These are phyloP conservation scores for Pelecanus crispus DNA, from an alignment of 2,113 vertebrate species.

Conservation along the genomic window DNA sequence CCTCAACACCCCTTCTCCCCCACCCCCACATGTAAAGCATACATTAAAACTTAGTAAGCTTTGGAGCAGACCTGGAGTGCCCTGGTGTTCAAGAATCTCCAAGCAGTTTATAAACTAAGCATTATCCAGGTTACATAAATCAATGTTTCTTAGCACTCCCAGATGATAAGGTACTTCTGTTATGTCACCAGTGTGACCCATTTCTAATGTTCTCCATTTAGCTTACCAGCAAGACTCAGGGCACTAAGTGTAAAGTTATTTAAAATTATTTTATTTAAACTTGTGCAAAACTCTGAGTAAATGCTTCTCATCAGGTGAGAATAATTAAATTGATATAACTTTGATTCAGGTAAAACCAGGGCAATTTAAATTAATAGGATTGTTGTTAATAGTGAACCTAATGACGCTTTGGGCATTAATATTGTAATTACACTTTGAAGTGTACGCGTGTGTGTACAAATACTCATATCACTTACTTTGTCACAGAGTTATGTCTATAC, in stretches of 20 bases:
- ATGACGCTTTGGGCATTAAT: fast-evolving
- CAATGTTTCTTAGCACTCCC: neutral
- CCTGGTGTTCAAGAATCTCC: neutral
- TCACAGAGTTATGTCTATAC: neutral
- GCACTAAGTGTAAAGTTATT: neutral
- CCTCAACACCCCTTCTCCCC: neutral
- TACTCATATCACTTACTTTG: fast-evolving
- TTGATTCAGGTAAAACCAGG: neutral
- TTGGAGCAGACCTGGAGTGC: neutral
- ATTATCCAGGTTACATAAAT: neutral
- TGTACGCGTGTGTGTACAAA: fast-evolving
- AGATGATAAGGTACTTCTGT: neutral
- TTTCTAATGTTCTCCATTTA: neutral
- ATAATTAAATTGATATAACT: neutral
- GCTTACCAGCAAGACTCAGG: neutral
- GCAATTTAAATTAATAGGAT: neutral
- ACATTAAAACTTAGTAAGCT: neutral
- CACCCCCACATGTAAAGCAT: neutral
- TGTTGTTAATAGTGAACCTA: neutral
- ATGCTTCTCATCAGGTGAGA: neutral
- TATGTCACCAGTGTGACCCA: neutral
- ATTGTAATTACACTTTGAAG: neutral
- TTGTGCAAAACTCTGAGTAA: neutral
- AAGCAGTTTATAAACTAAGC: neutral
- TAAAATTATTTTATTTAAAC: neutral